A percentile compares a stretch with the other conserved stretches of the same genome.
phyloP scores from a whole-genome alignment of 2,797 vertebrate species.

The Bradypodion pumilum region DNA sequence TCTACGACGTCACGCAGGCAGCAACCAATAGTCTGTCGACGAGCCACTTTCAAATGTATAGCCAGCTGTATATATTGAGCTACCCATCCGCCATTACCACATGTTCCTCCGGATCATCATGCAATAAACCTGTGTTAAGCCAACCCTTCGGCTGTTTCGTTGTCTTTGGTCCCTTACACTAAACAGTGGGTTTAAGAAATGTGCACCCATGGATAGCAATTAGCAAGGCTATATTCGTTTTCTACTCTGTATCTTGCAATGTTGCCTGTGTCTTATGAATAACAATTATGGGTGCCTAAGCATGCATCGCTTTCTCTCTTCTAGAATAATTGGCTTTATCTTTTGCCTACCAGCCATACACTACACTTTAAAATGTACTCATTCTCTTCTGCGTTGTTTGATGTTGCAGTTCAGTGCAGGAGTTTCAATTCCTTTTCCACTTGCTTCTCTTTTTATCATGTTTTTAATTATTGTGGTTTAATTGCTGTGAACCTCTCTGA shows the following conservation, averaged over 20 bases:
- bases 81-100: no score
- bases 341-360: conserved; percentile 66
- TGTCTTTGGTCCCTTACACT: no score
- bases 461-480: conserved; percentile 75
- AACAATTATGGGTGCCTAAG: conserved; percentile 61
- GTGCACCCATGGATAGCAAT: background rate
- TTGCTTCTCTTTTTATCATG: conserved; percentile 69
- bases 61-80: no score
- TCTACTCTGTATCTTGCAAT: conserved; percentile 4
- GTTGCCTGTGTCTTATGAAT: conserved; percentile 32
- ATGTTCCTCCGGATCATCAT: no score
- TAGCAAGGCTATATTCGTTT: background rate
- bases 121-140: no score
- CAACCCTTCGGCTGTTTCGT: no score
- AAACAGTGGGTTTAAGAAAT: background rate
- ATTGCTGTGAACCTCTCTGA: conserved; percentile 71
- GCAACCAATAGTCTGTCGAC: no score
- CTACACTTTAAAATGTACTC: conserved; percentile 65
- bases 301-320: background rate
- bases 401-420: conserved; percentile 69
- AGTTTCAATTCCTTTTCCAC: conserved; percentile 70
- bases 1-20: no score
- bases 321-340: conserved; percentile 65
- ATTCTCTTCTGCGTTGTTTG: conserved; percentile 69
- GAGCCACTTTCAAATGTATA: no score